Conservation (phyloP, 2,113 vertebrate species). For the Cephalopholis sonnerati region DNA sequence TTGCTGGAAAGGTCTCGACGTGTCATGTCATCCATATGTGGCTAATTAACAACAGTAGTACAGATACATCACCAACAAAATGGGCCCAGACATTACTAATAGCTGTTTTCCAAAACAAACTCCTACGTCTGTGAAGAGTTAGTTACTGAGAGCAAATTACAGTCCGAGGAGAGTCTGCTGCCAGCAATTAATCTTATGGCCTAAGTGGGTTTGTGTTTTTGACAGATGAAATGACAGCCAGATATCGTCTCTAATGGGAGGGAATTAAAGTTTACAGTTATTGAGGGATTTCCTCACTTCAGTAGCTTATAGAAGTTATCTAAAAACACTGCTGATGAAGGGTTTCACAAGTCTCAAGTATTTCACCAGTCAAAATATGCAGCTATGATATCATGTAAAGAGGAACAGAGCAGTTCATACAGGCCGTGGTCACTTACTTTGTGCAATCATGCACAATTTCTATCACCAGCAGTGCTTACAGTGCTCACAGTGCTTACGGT, state of each 20-base stretch:
- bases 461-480: too few relatives aligned
- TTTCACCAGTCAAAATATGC: neutral
- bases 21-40: neutral
- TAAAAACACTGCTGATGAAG: too few relatives aligned
- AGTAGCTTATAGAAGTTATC: too few relatives aligned
- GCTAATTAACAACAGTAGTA: slow-evolving; percentile 14
- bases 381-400: too few relatives aligned
- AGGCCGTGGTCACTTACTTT: too few relatives aligned
- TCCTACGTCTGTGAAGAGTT: neutral
- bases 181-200: neutral
- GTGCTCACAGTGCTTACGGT: too few relatives aligned
- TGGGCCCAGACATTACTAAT: neutral
- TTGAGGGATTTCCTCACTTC: too few relatives aligned
- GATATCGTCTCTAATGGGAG: neutral
- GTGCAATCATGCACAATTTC: too few relatives aligned
- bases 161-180: neutral
- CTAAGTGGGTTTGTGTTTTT: neutral
- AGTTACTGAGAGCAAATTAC: neutral
- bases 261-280: neutral
- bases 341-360: neutral
- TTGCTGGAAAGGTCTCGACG: neutral
- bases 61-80: neutral
- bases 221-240: neutral
- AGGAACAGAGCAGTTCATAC: too few relatives aligned
- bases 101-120: neutral